These are phyloP conservation scores for Thunnus thynnus DNA, from an alignment of 2,113 vertebrate species.

Conservation along the genomic window DNA sequence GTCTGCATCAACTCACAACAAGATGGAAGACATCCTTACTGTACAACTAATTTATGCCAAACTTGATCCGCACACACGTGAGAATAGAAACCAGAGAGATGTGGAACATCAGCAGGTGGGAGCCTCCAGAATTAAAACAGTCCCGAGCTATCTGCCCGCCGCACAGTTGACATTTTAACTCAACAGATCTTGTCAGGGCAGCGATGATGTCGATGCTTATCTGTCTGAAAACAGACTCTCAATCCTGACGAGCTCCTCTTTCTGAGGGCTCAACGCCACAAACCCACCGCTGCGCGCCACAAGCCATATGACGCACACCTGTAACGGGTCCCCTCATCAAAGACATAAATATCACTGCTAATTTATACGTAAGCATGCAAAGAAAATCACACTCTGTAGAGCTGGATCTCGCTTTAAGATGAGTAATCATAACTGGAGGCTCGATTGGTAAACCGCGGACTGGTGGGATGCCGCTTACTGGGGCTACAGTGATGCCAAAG, in stretches of 20 bases:
- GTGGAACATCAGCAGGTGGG: constrained; percentile 42
- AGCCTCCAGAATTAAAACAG: constrained; percentile 22
- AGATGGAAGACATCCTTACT: constrained; percentile 30
- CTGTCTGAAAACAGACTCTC: not conserved
- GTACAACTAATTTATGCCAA: constrained; percentile 27
- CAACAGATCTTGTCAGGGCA: constrained; percentile 19
- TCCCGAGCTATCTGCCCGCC: not conserved
- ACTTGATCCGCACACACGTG: constrained; percentile 54
- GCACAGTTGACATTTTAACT: constrained; percentile 35
- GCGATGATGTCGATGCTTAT: constrained; percentile 37
- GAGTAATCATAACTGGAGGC: not conserved
- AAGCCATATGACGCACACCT: constrained; percentile 77
- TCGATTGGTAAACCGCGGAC: not conserved
- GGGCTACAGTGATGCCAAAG: constrained; percentile 30
- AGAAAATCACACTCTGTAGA: not conserved
- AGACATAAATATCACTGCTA: not conserved
- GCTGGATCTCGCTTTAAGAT: not conserved
- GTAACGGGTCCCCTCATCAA: constrained; percentile 64
- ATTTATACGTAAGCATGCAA: not conserved
- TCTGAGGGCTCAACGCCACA: not conserved
- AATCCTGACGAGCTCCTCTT: constrained; percentile 12
- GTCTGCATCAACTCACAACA: constrained; percentile 15
- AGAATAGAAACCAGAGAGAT: constrained; percentile 4
- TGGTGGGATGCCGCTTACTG: constrained; percentile 14
- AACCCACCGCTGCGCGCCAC: constrained; percentile 48